Conservation (phyloP, 2,113 vertebrate genomes). For the Nyctereutes procyonoides region DNA sequence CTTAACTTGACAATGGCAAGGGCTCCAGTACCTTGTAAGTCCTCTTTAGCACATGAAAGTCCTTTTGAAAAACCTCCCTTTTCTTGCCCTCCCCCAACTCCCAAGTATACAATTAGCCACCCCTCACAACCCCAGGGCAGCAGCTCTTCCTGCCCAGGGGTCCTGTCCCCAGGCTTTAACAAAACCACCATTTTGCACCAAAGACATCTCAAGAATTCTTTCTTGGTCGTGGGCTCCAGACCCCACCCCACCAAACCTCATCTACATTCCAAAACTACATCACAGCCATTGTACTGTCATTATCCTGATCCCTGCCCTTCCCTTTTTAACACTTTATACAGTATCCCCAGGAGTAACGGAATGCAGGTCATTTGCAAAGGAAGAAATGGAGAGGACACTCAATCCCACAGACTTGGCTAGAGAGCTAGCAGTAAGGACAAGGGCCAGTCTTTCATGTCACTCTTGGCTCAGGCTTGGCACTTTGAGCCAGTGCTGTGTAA, state of each 20-base stretch:
- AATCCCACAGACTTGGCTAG: background rate
- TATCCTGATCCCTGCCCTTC: background rate
- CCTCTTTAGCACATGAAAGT: background rate
- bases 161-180: background rate
- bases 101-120: background rate
- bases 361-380: background rate
- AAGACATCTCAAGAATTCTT: background rate
- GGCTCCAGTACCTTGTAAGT: background rate
- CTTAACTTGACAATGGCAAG: background rate
- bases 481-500: background rate
- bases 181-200: background rate
- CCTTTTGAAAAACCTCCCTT: background rate
- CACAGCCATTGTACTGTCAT: background rate
- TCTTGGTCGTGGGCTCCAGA: background rate
- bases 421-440: background rate
- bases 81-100: background rate
- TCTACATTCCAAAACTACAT: background rate
- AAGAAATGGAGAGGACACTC: background rate
- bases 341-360: background rate
- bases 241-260: background rate
- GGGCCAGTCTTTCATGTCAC: background rate
- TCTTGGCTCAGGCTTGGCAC: background rate
- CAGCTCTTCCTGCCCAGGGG: background rate
- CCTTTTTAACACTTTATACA: background rate
- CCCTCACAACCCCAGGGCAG: background rate